Conservation (phyloP, 35 echinoderm and acorn worm genomes). For the Lytechinus pictus region DNA sequence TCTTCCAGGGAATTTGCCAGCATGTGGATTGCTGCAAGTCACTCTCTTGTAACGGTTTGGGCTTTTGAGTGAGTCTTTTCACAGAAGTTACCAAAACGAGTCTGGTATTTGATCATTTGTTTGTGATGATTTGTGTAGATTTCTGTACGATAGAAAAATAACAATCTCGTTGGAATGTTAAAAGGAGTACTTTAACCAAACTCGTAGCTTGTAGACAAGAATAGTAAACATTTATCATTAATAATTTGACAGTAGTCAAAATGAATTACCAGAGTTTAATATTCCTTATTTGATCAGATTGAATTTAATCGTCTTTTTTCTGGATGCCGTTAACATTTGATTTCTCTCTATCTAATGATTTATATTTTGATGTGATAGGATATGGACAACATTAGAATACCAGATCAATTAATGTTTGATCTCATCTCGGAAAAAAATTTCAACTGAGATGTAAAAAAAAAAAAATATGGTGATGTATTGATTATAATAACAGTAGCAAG, state of each 20-base stretch:
- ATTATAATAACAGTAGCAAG: background rate
- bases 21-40: background rate
- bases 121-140: conserved; percentile 20
- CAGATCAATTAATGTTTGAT: background rate
- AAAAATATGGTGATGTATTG: background rate
- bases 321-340: background rate
- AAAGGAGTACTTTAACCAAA: conserved; percentile 28
- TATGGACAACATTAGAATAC: background rate
- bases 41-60: background rate
- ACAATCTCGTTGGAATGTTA: conserved; percentile 24
- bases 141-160: conserved; percentile 20
- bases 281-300: background rate
- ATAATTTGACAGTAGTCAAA: background rate
- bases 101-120: background rate
- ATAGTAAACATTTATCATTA: background rate
- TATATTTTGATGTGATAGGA: conserved; percentile 12
- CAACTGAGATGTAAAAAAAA: background rate
- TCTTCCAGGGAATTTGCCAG: background rate
- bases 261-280: background rate
- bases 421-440: background rate
- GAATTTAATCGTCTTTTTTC: background rate
- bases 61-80: background rate
- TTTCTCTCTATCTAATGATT: background rate
- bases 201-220: background rate
- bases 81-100: background rate